These are phyloP conservation scores for Apodemia duryi DNA, from an alignment of 2,888 invertebrate species.

Conservation along the genomic window DNA sequence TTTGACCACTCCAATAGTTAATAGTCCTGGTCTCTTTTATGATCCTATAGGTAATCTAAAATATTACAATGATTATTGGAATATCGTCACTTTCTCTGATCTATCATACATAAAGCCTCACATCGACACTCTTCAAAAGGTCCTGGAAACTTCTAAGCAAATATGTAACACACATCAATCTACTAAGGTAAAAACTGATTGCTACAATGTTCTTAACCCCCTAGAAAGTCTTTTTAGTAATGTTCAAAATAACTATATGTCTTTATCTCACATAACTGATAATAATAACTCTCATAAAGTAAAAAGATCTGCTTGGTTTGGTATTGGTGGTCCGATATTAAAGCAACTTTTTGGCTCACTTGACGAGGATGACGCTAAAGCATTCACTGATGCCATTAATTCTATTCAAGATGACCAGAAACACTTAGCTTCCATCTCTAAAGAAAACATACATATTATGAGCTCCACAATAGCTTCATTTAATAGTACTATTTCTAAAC, in stretches of 20 bases:
- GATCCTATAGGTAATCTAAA: conserved; percentile 15
- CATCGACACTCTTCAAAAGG: conserved; percentile 15
- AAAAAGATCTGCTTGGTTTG: conserved; percentile 16
- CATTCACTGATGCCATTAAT: conserved; percentile 17
- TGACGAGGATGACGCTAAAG: conserved; percentile 5
- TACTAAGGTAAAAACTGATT: conserved; percentile 17
- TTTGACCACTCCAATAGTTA: conserved; percentile 5
- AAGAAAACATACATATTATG: conserved; percentile 17
- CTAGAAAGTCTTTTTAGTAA: conserved; percentile 18
- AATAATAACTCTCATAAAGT: background rate
- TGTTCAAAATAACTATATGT: conserved; percentile 17
- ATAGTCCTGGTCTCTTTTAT: conserved; percentile 14
- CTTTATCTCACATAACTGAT: conserved; percentile 16
- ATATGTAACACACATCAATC: conserved; percentile 15
- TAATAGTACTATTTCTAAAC: conserved; percentile 13
- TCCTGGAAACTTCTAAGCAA: conserved; percentile 10
- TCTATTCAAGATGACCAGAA: conserved; percentile 15
- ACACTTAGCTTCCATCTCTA: conserved; percentile 10
- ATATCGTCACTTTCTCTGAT: conserved; percentile 17
- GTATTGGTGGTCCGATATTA: conserved; percentile 16
- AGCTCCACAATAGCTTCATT: conserved; percentile 1
- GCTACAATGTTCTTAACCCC: conserved; percentile 16
- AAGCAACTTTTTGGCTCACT: conserved; percentile 17
- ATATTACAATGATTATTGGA: conserved; percentile 16
- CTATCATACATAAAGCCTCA: conserved; percentile 16